Evolutionary conservation across 2,113 vertebrate genomes (phyloP).

Genomic region (Apodemus speciosus): DNA sequence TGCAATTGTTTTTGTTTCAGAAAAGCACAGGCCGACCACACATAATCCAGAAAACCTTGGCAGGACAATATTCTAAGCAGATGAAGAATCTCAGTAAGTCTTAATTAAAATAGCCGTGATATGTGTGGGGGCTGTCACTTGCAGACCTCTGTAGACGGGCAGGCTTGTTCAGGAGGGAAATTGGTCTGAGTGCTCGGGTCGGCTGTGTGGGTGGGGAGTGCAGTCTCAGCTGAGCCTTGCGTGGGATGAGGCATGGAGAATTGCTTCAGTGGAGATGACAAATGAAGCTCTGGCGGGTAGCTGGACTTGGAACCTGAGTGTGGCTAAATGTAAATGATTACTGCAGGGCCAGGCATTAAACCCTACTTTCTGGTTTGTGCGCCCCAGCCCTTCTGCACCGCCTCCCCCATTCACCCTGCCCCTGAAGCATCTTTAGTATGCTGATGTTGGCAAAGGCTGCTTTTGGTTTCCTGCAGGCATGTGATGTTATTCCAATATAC

Average conservation of each 20-base stretch:
- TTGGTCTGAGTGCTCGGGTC: neutral
- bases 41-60: constrained; percentile 84
- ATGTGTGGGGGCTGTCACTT: neutral
- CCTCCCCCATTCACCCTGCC: neutral
- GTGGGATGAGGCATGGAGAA: neutral
- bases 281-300: neutral
- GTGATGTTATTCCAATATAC: neutral
- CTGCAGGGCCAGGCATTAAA: neutral
- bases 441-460: neutral
- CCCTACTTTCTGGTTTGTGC: neutral
- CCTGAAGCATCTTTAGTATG: neutral
- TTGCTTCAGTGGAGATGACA: neutral
- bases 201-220: neutral
- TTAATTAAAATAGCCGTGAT: neutral
- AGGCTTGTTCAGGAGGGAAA: neutral
- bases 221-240: neutral
- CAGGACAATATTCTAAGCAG: constrained; percentile 78
- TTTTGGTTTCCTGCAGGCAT: neutral
- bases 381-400: neutral
- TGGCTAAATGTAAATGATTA: neutral
- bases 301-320: neutral
- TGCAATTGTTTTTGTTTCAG: constrained; percentile 79
- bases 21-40: constrained; percentile 86
- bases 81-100: constrained; percentile 83
- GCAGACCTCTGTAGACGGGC: neutral